Evolutionary conservation across 2,113 vertebrate genomes (phyloP).

Genomic region (Campylomormyrus numenius): DNA sequence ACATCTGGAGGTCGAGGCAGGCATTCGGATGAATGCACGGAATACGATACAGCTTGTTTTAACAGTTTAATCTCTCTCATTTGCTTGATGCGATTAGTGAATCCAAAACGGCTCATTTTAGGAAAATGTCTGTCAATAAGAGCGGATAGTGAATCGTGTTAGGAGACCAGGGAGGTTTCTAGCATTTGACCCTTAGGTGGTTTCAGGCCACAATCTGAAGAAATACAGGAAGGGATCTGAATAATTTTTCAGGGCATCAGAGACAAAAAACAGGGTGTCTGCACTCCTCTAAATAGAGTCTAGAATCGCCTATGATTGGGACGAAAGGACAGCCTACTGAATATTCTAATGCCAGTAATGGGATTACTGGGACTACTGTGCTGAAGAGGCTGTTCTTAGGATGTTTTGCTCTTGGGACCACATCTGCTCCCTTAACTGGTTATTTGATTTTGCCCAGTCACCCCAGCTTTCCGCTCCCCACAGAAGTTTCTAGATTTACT

Average conservation of each 20-base stretch:
- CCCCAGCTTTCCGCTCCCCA: background rate
- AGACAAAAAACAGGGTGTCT: background rate
- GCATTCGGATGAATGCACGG: background rate
- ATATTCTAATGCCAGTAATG: background rate
- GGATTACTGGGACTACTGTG: background rate
- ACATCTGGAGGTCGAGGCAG: background rate
- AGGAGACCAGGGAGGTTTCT: background rate
- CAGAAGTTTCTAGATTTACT: background rate
- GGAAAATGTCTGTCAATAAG: background rate
- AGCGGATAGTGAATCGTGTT: background rate
- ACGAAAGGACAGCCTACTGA: background rate
- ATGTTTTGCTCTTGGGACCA: background rate
- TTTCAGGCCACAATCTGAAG: background rate
- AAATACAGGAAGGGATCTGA: background rate
- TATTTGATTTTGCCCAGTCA: background rate
- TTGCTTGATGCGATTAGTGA: background rate
- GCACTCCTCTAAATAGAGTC: background rate
- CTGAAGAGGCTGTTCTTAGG: background rate
- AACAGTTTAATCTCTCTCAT: background rate
- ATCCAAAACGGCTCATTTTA: background rate
- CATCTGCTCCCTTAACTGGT: background rate
- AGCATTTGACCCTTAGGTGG: background rate
- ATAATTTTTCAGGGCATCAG: background rate
- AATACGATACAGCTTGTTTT: background rate
- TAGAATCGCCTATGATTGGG: background rate